These are phyloP conservation scores for Drusus annulatus DNA, from an alignment of 1,140 invertebrate genomes.

Conservation along the genomic window DNA sequence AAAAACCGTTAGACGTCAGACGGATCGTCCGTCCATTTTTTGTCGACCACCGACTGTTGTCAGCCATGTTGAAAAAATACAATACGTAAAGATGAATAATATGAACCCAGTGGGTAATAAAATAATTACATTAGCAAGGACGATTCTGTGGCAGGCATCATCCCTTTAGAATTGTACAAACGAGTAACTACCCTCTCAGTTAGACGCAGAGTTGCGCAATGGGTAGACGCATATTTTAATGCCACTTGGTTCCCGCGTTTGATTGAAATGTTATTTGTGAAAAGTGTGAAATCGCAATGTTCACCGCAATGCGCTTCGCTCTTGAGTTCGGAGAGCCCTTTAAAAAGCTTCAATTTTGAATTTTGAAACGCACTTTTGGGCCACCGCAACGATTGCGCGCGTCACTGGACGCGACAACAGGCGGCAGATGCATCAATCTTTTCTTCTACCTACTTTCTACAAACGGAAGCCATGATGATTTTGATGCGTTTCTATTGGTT, in stretches of 20 bases:
- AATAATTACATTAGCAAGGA: constrained; percentile 54
- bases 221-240: constrained; percentile 34
- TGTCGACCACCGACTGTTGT: constrained; percentile 45
- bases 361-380: neutral
- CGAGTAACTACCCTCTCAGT: constrained; percentile 24
- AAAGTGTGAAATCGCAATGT: constrained; percentile 30
- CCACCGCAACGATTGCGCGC: neutral
- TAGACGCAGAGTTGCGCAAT: constrained; percentile 4
- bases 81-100: constrained; percentile 40
- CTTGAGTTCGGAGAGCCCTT: neutral
- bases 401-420: neutral
- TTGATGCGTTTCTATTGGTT: constrained; percentile 10
- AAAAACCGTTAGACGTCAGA: constrained; percentile 42
- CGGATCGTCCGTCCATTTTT: constrained; percentile 49
- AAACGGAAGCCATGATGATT: constrained; percentile 22
- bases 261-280: constrained; percentile 35
- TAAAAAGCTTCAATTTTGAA: neutral
- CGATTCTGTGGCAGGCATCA: constrained; percentile 28
- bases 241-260: neutral
- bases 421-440: constrained; percentile 6
- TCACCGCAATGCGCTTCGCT: constrained; percentile 6
- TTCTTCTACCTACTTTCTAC: neutral
- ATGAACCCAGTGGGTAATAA: constrained; percentile 48
- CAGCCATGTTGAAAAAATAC: constrained; percentile 37
- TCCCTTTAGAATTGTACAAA: constrained; percentile 26